These are phyloP conservation scores for Cyanoderma ruficeps DNA, from an alignment of 2,113 vertebrate species.

Conservation along the genomic window DNA sequence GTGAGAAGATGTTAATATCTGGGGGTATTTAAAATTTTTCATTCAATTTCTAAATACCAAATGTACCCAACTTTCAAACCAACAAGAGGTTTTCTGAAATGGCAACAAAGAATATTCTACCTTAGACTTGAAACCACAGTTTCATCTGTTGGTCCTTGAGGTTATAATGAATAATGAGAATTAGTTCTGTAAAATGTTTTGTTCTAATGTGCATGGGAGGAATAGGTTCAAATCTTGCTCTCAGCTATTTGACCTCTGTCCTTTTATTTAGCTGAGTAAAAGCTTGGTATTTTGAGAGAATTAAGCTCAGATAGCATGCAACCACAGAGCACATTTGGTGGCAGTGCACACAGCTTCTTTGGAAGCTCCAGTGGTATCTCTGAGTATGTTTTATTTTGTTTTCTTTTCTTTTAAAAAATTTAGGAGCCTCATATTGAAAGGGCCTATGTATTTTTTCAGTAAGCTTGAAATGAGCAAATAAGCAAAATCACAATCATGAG, in stretches of 20 bases:
- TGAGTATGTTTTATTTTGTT: background rate
- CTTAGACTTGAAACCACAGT: background rate
- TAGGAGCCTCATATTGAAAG: background rate
- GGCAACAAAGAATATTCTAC: background rate
- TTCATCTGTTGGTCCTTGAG: background rate
- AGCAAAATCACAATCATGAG: background rate
- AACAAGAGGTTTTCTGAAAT: background rate
- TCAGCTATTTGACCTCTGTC: background rate
- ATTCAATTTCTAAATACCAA: background rate
- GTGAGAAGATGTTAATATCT: background rate
- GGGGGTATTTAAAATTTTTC: fast-evolving
- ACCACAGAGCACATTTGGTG: background rate
- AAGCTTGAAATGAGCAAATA: background rate
- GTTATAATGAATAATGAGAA: background rate
- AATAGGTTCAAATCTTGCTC: background rate
- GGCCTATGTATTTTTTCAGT: background rate
- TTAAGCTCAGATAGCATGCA: background rate
- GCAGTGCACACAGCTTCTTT: background rate
- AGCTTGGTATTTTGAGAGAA: background rate
- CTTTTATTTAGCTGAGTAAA: background rate
- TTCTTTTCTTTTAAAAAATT: background rate
- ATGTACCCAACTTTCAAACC: background rate
- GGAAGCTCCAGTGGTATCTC: background rate
- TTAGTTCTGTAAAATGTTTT: background rate
- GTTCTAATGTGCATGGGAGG: background rate